Evolutionary conservation across 1,140 invertebrate genomes (phyloP).

Genomic region (Magallana gigas): DNA sequence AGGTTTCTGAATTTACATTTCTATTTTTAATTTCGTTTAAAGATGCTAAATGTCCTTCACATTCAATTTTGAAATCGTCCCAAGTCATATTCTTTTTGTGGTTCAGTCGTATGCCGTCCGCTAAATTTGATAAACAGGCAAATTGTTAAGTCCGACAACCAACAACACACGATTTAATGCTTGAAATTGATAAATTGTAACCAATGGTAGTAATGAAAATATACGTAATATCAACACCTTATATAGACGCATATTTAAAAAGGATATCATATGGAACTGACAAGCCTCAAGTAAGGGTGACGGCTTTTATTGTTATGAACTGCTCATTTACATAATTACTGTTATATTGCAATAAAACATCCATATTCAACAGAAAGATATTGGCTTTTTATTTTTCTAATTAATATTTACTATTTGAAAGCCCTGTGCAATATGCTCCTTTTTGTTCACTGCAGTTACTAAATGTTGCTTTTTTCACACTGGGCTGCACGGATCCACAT

Average conservation of each 20-base stretch:
- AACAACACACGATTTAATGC: too few relatives aligned
- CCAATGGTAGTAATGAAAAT: too few relatives aligned
- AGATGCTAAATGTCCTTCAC: not conserved
- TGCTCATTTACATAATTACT: too few relatives aligned
- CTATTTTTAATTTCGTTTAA: not conserved
- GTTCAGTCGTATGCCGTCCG: not conserved
- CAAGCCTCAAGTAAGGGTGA: too few relatives aligned
- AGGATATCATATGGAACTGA: too few relatives aligned
- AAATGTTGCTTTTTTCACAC: not conserved
- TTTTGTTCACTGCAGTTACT: not conserved
- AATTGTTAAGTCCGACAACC: too few relatives aligned
- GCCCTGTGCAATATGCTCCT: not conserved
- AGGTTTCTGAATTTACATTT: not conserved
- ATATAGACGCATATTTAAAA: too few relatives aligned
- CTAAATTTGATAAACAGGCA: not conserved
- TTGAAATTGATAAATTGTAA: too few relatives aligned
- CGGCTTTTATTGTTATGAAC: too few relatives aligned
- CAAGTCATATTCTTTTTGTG: not conserved
- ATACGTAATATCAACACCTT: too few relatives aligned
- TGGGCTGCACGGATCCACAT: not conserved
- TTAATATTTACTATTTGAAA: not conserved
- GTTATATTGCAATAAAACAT: not conserved
- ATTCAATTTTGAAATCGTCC: not conserved
- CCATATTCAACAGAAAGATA: not conserved
- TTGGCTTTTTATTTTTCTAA: not conserved